Conservation (phyloP, 2,797 vertebrate genomes). For the Mormyrops boulengeri region DNA sequence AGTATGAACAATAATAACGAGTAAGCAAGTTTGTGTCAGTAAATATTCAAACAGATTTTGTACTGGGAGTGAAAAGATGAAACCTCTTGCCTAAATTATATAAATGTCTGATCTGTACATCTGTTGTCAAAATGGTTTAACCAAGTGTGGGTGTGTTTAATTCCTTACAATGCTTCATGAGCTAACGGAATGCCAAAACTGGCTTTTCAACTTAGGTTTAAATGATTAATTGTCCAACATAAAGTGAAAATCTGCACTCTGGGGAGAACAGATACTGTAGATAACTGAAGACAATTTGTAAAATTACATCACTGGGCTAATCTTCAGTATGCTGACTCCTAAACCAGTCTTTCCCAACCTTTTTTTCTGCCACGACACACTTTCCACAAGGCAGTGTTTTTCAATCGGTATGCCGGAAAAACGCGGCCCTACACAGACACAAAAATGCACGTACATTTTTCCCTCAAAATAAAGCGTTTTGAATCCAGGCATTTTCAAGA, state of each 20-base stretch:
- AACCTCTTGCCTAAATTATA: neutral
- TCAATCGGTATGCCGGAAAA: neutral
- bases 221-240: neutral
- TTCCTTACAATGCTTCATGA: neutral
- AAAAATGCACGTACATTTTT: neutral
- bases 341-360: neutral
- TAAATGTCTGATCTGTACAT: neutral
- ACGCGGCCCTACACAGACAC: neutral
- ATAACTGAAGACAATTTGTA: neutral
- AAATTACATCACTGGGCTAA: neutral
- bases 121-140: slow-evolving; percentile 2
- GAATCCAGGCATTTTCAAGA: neutral
- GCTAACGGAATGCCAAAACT: neutral
- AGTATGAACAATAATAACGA: neutral
- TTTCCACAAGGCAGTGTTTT: neutral
- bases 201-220: slow-evolving; percentile 4
- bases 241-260: neutral
- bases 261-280: neutral
- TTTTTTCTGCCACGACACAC: neutral
- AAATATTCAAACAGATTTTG: neutral
- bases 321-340: neutral
- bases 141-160: neutral
- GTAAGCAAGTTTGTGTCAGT: neutral
- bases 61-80: neutral
- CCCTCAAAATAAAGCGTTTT: neutral